phyloP scores from a whole-genome alignment of 2,797 vertebrate genomes.

The Malurus leucopterus region DNA sequence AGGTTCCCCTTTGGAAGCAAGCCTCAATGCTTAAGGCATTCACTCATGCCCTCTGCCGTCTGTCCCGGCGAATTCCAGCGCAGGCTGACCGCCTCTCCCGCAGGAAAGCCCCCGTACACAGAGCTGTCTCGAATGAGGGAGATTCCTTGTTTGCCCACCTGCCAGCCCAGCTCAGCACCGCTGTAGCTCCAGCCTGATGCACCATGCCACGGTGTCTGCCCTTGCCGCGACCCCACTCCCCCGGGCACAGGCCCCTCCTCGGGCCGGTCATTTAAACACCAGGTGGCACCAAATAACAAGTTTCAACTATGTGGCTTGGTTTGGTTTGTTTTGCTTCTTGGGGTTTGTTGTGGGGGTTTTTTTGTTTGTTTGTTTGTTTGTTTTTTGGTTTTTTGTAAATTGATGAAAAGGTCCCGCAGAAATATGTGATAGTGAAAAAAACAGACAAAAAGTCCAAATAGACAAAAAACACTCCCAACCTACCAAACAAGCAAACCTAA shows the following conservation, averaged over 20 bases:
- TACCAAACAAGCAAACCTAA: neutral
- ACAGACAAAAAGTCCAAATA: neutral
- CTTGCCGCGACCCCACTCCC: accelerated
- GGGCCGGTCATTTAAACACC: neutral
- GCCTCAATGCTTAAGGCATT: neutral
- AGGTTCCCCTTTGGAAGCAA: neutral
- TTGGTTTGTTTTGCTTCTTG: accelerated
- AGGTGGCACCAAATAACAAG: constrained; percentile 68
- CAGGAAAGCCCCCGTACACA: accelerated
- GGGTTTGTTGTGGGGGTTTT: no score
- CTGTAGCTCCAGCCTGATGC: neutral
- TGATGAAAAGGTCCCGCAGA: neutral
- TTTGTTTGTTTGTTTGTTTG: neutral
- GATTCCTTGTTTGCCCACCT: accelerated
- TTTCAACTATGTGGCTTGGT: neutral
- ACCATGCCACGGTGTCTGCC: accelerated
- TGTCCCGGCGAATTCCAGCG: neutral
- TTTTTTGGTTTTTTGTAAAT: neutral
- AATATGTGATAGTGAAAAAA: neutral
- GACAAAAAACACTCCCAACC: accelerated
- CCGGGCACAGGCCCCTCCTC: accelerated
- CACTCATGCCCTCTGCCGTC: constrained; percentile 69
- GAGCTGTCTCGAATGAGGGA: accelerated
- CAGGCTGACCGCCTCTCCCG: accelerated
- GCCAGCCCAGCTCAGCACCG: neutral